Base-by-base conservation (phyloP, 2,888 invertebrate species). In the Azorinus chamasolen region DNA sequence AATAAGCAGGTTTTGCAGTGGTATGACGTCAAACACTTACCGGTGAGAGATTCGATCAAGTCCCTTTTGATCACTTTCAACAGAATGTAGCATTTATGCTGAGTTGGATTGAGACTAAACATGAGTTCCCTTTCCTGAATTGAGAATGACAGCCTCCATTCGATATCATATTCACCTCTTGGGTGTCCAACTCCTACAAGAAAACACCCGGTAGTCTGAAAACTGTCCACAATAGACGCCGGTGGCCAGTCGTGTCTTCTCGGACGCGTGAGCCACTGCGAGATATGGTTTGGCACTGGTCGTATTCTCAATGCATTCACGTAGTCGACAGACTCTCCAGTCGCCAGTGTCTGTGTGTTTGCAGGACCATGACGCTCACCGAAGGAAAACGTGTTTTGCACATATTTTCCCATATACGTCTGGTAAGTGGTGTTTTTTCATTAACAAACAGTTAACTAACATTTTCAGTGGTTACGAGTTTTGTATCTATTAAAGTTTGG, bases 71-170 rank as follows among this genome's bases (percentile, higher is more conserved):
- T 54, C n/a, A n/a, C n/a, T n/a, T n/a, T n/a, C n/a, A n/a, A n/a
- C n/a, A n/a, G n/a, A n/a, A n/a, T n/a, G n/a, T n/a, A 72, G 39
- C 72, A 72, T 20, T 64, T 64, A 22, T 27, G 25, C 32, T 72
- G 72, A n/a, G 43, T 32, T 4, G 37, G 37, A 32, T 65, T 65
- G 8, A 72, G 59, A 41, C 41, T 46, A 27, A 65, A 59, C 65
- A 65, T 65, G 2, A 72, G 37, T 1, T 54, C 39, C 50, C 65
- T 10, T 41, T 72, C 72, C 14, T 51, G 59, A n/a, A 46, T 50
- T 2, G 65, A 59, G 20, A 61, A 54, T 0, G 72, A 72, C 10
- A 72, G 45, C 48, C 72, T 58, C 65, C 72, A 72, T 55, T 72
- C 65, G 27, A 57, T 24, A 8, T 48, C 27, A 12, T 57, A 45